These are phyloP conservation scores for Habropoda laboriosa DNA, from an alignment of 1,140 invertebrate species.

Conservation along the genomic window DNA sequence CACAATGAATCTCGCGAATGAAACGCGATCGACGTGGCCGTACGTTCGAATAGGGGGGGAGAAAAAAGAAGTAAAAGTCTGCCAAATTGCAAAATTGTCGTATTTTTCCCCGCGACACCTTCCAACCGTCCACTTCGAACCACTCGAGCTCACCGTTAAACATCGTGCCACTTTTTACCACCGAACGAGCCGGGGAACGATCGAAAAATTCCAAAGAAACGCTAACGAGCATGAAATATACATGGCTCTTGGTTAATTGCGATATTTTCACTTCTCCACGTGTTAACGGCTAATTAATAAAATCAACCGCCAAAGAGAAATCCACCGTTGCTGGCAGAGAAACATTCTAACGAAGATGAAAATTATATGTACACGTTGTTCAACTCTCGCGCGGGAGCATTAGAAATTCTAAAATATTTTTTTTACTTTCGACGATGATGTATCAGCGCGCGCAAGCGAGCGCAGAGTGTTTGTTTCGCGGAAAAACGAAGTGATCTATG, in stretches of 20 bases:
- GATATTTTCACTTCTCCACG: slow-evolving; percentile 16
- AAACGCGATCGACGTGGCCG: slow-evolving; percentile 48
- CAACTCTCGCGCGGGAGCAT: not conserved
- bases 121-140: too few relatives aligned
- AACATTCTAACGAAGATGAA: not conserved
- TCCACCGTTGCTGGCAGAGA: not conserved
- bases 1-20: not conserved
- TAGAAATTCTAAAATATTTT: slow-evolving; percentile 4
- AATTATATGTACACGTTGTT: not conserved
- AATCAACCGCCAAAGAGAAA: not conserved
- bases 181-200: too few relatives aligned
- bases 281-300: slow-evolving; percentile 24
- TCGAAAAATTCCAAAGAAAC: too few relatives aligned
- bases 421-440: slow-evolving; percentile 4
- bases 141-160: too few relatives aligned
- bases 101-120: too few relatives aligned
- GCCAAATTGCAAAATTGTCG: too few relatives aligned
- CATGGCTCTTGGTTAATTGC: not conserved
- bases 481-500: slow-evolving; percentile 8
- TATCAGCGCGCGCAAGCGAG: too few relatives aligned
- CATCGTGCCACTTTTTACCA: too few relatives aligned
- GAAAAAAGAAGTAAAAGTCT: not conserved
- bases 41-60: not conserved
- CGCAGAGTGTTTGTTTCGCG: not conserved
- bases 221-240: not conserved